Percentiles rank a stretch among this genome's conserved stretches.
phyloP scores from a whole-genome alignment of 2,113 vertebrate genomes.

The Benitochromis conjunctus region DNA sequence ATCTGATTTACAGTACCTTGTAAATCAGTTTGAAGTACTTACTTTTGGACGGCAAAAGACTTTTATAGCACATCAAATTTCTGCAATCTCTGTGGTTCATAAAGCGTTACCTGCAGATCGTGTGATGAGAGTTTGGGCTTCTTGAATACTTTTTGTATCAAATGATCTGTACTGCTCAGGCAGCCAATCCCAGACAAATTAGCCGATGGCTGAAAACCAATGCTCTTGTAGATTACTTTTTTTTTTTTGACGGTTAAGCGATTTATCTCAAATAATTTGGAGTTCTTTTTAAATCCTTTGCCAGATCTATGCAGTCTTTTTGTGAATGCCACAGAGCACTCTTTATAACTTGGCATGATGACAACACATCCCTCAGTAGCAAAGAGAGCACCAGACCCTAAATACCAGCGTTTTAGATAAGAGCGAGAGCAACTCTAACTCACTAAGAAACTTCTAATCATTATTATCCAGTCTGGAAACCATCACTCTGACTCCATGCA shows the following conservation, averaged over 20 bases:
- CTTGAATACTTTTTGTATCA: neutral
- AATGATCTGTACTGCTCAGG: neutral
- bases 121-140: neutral
- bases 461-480: neutral
- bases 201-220: neutral
- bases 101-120: neutral
- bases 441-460: neutral
- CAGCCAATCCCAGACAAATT: neutral
- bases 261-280: neutral
- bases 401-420: neutral
- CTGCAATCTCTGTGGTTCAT: neutral
- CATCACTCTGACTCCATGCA: neutral
- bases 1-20: neutral
- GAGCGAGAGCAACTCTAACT: neutral
- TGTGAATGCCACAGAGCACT: neutral
- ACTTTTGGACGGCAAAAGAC: neutral
- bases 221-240: neutral
- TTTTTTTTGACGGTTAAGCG: neutral
- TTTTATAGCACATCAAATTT: neutral
- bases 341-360: neutral
- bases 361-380: neutral
- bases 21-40: neutral
- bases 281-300: neutral
- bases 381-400: neutral
- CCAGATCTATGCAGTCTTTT: neutral